Evolutionary conservation across 1,140 invertebrate species (phyloP), one percentile per base, ranked within the genome.

Genomic region (Lepidostoma basale): DNA sequence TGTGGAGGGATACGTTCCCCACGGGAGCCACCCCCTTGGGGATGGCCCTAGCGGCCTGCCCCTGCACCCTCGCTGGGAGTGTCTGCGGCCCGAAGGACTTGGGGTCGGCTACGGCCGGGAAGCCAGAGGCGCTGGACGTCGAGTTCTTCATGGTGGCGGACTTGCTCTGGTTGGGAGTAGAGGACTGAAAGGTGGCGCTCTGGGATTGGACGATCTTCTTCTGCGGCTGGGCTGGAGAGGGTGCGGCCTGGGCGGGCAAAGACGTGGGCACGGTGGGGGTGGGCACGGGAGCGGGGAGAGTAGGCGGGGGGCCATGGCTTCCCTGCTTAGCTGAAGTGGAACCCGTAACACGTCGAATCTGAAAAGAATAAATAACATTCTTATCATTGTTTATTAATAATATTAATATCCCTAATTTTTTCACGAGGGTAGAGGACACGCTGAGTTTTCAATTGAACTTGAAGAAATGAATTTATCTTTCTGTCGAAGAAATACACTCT

Each of bases 1-100:
- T 94, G 77, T 95, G 92, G 58, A 94, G 85, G 18, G 91, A 92
- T 8, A 91, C 90, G 75, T 89, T 90, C 49, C 88, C 88, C 26
- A 87, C 86, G 23, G 85, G 84, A 64, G 81, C 84, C 6, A 71
- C 73, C 23, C 77, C 77, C 28, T 81, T 80, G 20, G 80, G 79
- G 18, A 68, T 40, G 33, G 74, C 75, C 64, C 78, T 79, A 3
- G 77, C 69, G 28, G 77, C 79, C 65, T 80, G 79, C 85, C 23
- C 64, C 28, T 28, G 83, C 84, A 54, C 62, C 20, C 62, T 65
- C 10, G 62, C 62, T 14, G 62, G 62, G 39, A 83, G 74, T 20
- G 82, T 83, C 67, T 83, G 82, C 18, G 82, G 82, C 28, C 81
- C 81, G 70, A 83, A 83, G 4, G 80, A 84, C 67, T 85, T 84